Base-by-base conservation (phyloP, 2,113 vertebrate species). In the Poeciliopsis occidentalis region DNA sequence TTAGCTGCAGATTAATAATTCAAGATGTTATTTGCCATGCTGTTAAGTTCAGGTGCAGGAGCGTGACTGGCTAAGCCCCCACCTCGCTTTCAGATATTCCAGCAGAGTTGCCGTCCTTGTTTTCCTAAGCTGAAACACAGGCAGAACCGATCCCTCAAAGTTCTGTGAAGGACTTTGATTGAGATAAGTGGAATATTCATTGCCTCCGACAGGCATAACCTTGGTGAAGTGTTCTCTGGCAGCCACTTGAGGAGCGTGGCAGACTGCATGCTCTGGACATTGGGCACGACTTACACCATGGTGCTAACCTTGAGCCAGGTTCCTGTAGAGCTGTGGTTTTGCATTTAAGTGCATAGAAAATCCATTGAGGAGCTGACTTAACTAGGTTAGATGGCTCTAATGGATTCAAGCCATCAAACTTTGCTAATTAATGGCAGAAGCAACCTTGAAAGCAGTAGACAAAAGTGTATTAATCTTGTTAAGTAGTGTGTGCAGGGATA, bases 371-470 rank as follows among this genome's bases (percentile, higher is more conserved):
- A 70, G 73, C 85, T 82, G 86, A 85, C 76, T 88, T 85, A 89
- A 90, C 82, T 85, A 88, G 87, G 85, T 90, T 91, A 85, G 81
- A 88, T 78, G 79, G 85, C 76, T 84, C 60, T 85, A 75, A 69
- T 90, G 88, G 82, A 83, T 67, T 61, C 30, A 19, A 88, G 82
- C 88, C 89, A 85, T 92, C 88, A 90, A 70, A 86, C 68, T 76
- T 81, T 85, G 82, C 88, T 91, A 87, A 91, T 92, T 89, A 92
- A 79, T 85, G 81, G 72, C 75, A 32, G 79, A 87, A 88, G 83
- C 90, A 88, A 88, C 88, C 91, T 92, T 91, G 87, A 92, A 84
- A 90, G 82, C 79, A 44, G 62, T 73, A 81, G 75, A 90, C 76
- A 91, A 86, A 82, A 57, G 73, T 69, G 54, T 44, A 69, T 81